Percentiles rank a stretch among this genome's conserved stretches.
Conservation (phyloP, 1,140 invertebrate genomes). For the Papilio machaon region DNA sequence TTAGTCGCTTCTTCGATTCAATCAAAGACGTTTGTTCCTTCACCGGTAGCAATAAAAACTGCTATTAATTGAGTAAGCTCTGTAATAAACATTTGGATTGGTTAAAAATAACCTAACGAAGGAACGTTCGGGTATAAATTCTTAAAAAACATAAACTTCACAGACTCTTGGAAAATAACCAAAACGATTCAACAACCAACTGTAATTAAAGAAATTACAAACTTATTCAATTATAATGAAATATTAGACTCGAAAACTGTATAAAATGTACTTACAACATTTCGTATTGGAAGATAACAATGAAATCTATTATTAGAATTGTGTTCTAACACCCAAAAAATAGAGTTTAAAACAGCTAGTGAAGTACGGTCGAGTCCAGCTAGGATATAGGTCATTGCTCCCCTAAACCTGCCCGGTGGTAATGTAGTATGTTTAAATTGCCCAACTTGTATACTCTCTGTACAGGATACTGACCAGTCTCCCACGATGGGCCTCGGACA, state of each 20-base stretch:
- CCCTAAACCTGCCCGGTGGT: slow-evolving; percentile 79
- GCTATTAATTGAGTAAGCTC: slow-evolving; percentile 79
- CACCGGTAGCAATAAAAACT: slow-evolving; percentile 77
- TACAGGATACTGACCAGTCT: slow-evolving; percentile 73
- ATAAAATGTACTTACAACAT: slow-evolving; percentile 62
- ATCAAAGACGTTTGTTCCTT: slow-evolving; percentile 76
- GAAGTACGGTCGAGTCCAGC: slow-evolving; percentile 54
- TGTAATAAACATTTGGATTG: slow-evolving; percentile 79
- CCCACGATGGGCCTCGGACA: slow-evolving; percentile 55
- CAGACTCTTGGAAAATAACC: slow-evolving; percentile 18
- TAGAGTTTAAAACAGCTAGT: slow-evolving; percentile 73
- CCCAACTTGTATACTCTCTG: slow-evolving; percentile 74
- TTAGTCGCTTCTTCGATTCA: slow-evolving; percentile 49
- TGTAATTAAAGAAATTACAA: slow-evolving; percentile 56
- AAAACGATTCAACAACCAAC: background rate
- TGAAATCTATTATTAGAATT: slow-evolving; percentile 75
- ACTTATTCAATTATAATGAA: slow-evolving; percentile 59
- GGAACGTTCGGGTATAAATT: slow-evolving; percentile 71
- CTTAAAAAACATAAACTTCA: slow-evolving; percentile 81
- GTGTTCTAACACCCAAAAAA: slow-evolving; percentile 76
- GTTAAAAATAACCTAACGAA: slow-evolving; percentile 77
- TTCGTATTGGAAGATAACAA: slow-evolving; percentile 55
- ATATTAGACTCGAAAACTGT: slow-evolving; percentile 67
- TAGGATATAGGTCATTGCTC: slow-evolving; percentile 82
- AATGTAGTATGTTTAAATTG: slow-evolving; percentile 80